Evolutionary conservation across 1,140 invertebrate species (phyloP).

Genomic region (Dryas iulia): DNA sequence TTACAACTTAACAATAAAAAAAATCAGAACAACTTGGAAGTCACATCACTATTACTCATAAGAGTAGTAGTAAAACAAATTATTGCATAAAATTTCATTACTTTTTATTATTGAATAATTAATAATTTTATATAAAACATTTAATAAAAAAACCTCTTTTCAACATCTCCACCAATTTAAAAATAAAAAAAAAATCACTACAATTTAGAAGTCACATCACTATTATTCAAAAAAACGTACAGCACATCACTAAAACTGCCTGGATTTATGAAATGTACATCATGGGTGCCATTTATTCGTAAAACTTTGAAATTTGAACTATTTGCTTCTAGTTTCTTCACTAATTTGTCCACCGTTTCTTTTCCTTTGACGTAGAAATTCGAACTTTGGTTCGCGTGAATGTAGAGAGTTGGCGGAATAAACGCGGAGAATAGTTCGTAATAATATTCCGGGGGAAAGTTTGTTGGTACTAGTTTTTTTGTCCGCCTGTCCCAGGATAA

Average conservation of each 20-base stretch:
- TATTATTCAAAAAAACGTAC: conserved; percentile 5
- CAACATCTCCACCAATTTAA: too few species aligned
- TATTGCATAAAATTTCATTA: too few species aligned
- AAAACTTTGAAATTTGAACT: conserved; percentile 31
- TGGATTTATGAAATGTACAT: conserved; percentile 50
- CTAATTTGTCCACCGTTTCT: conserved; percentile 19
- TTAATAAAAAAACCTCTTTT: too few species aligned
- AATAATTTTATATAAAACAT: too few species aligned
- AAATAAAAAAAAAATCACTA: neutral
- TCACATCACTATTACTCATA: neutral
- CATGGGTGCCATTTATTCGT: conserved; percentile 44
- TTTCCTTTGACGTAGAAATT: conserved; percentile 9
- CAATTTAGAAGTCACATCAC: conserved; percentile 11
- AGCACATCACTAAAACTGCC: conserved; percentile 10
- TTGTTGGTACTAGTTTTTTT: conserved; percentile 9
- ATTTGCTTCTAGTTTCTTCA: conserved; percentile 25
- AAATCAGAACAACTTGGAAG: conserved; percentile 14
- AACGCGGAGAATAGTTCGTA: conserved; percentile 14
- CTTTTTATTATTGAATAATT: too few species aligned
- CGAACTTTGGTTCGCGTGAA: conserved; percentile 30
- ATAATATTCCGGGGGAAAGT: conserved; percentile 20
- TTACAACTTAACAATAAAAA: neutral
- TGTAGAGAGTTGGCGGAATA: conserved; percentile 36
- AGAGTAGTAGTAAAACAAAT: too few species aligned
- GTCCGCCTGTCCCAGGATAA: conserved; percentile 49